Base-by-base conservation (phyloP, 37 sponge, comb jelly and placozoan genomes). In the Dysidea cf. avara region DNA sequence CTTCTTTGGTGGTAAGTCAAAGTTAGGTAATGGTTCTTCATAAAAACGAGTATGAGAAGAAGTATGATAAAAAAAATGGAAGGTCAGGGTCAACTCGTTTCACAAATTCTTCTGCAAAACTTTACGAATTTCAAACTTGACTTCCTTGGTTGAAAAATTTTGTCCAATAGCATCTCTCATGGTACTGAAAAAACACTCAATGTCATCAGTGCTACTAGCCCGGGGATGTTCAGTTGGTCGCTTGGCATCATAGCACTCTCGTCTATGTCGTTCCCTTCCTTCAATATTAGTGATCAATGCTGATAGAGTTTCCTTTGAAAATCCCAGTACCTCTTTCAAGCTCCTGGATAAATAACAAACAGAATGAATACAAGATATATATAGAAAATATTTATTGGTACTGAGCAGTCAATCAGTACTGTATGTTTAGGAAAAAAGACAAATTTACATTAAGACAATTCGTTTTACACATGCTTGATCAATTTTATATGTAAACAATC, bases 141-240 rank as follows among this genome's bases (percentile, higher is more conserved):
- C 59, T 39, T 53, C 11, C 48, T 35, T 38, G 7, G 29, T 20
- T 20, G 71, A 69, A 32, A 70, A 79, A 46, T 79, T 18, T 12
- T 22, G 13, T 5, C 71, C 80, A 18, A 61, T 34, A 1, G 13
- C 29, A 32, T 76, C n/a, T n/a, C 80, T 2, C 64, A 17, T 61
- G 58, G 48, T 1, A 69, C 39, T 37, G 63, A 59, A 58, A 61
- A 69, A 25, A 26, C 71, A 79, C 34, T 79, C 71, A 20, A 70
- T 52, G 49, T 79, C 71, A 51, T 79, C 80, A 1, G 80, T 79
- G 5, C 62, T 79, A 61, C 55, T 49, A 2, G 80, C 50, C 12
- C 80, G n/a, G 18, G 71, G 80, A 57, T 79, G 62, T 52, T 79
- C 71, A 12, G 38, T 32, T 28, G 5, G n/a, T 3, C 34, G 16